Evolutionary conservation across 1,140 invertebrate species (phyloP), one percentile per base, ranked within the genome.

Genomic region (Temnothorax nylanderi): DNA sequence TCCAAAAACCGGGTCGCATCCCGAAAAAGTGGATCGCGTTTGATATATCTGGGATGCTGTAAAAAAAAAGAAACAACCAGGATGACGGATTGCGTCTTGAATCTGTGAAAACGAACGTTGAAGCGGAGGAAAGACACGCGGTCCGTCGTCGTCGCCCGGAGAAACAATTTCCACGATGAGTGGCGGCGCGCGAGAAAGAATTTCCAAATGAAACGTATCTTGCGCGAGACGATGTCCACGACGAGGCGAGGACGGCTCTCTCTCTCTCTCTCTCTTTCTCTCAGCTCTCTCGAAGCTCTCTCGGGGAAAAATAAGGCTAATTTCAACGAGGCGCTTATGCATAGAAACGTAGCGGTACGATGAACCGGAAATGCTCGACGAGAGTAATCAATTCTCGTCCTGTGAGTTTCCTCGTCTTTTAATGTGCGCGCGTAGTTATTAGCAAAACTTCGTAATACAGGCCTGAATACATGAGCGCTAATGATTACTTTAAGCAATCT

Each of bases 61-160:
- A 26, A 16, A 60, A 18, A 18, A 32, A 34, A 37, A 41, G 6
- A 34, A 26, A 56, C n/a, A 37, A 44, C 11, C 2, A 18, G 54
- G 2, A 60, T 44, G 11, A 13, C 26, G 34, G 44, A 85, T 21
- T 41, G 69, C 51, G n/a, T 82, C 37, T 86, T 77, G 69, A 90
- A 87, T 90, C 77, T 18, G 11, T n/a, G 51, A 82, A 74, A 76
- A 69, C 32, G 80, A 49, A 51, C 41, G 26, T n/a, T 74, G 69
- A 21, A 34, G 26, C 6, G 32, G n/a, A 60, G 34, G 26, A 49
- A 37, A 26, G 51, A 49, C 3, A 41, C 54, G 41, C n/a, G 51
- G 11, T 74, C 10, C 37, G 47, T 72, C 26, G 47, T 72, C 26
- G 51, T 74, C 41, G 18, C 26, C 8, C 54, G 80, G 41, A 21